Base-by-base conservation (phyloP, 2,797 vertebrate genomes). In the Karalla daura region DNA sequence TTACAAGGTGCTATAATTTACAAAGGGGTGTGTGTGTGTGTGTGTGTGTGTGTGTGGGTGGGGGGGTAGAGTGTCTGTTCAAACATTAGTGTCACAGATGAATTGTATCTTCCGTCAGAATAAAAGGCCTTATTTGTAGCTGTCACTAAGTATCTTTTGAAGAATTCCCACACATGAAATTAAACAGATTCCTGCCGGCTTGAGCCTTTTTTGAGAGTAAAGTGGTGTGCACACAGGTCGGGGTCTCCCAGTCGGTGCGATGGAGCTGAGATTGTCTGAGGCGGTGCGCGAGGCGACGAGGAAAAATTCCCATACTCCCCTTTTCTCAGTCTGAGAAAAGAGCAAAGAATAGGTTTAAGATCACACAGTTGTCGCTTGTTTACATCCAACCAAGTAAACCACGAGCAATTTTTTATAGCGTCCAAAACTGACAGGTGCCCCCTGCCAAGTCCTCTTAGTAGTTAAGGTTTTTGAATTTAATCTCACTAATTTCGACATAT, bases 401-500 rank as follows among this genome's bases (percentile, higher is more conserved):
- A 43, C 40, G 66, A 70, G 30, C 49, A 24, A 17, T 60, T 79
- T 83, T 80, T 74, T 35, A 53, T 10, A 66, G 60, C 39, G 9
- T 68, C 67, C 71, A 17, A 43, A 80, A 76, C 65, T 85, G 80
- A 81, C 84, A 87, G 84, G 78, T 87, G 81, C 78, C 80, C 77
- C 84, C 74, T 81, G 76, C 84, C 76, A 85, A 80, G 74, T 79
- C 71, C 77, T 84, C 71, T 81, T 78, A 86, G 86, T 83, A 86
- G 69, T 79, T 60, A 50, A 78, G 54, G 69, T 87, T 82, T 89
- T 78, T 83, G 63, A 81, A 85, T 91, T 86, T 81, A 89, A 90
- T 89, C 89, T 88, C 37, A 20, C 83, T 91, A 86, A 91, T 91
- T 89, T 91, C 83, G 24, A 89, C 88, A 89, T 84, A 90, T 91